Conservation (phyloP, 2,888 invertebrate species). For the Anorthoa munda region DNA sequence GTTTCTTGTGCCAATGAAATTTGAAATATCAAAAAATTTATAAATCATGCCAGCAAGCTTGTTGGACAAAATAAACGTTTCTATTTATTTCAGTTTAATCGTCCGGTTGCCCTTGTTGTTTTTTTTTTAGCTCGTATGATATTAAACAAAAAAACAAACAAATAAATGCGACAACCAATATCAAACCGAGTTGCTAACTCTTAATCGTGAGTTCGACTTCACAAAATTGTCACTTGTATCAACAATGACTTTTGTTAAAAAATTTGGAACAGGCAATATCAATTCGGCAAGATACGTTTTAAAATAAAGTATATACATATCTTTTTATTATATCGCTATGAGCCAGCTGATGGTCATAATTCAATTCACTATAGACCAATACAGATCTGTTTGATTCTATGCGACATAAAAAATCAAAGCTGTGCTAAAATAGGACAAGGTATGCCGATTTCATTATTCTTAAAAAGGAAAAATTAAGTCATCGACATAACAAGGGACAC, state of each 20-base stretch:
- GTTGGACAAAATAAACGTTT: too few species aligned
- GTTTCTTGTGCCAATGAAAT: too few species aligned
- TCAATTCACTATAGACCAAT: background rate
- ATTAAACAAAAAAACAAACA: background rate
- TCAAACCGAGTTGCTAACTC: background rate
- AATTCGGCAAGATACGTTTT: slow-evolving; percentile 59
- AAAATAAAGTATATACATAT: slow-evolving; percentile 29
- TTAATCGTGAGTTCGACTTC: background rate
- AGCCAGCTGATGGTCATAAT: background rate
- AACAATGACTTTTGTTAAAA: slow-evolving; percentile 6
- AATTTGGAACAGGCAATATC: slow-evolving; percentile 46
- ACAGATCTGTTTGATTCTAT: background rate
- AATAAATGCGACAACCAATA: slow-evolving; percentile 12
- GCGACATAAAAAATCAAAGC: background rate
- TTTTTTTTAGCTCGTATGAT: background rate
- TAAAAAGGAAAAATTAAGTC: slow-evolving; percentile 2
- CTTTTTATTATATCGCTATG: background rate
- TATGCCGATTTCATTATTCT: background rate
- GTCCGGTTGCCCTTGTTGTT: background rate
- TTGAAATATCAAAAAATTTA: background rate
- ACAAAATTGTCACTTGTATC: background rate
- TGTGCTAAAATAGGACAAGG: background rate
- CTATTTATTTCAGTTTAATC: background rate
- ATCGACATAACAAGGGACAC: background rate
- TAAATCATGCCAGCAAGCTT: background rate